phyloP scores from a whole-genome alignment of 2,888 invertebrate species.

The Leptopilina myrica region DNA sequence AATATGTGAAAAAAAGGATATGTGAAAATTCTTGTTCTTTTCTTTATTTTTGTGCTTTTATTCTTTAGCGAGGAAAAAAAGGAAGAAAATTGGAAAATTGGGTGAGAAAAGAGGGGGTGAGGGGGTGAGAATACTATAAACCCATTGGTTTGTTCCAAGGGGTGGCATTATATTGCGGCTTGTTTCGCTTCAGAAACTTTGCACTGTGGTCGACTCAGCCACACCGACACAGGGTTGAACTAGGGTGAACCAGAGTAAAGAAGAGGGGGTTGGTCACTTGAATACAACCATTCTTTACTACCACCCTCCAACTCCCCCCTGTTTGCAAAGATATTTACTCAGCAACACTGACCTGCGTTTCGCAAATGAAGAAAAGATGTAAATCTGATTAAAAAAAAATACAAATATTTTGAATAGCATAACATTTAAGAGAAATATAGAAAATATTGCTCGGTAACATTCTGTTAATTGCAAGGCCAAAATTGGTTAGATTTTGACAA shows the following conservation, averaged over 20 bases:
- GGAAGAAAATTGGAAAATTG: slow-evolving; percentile 31
- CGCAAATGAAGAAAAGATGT: slow-evolving; percentile 40
- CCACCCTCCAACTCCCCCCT: slow-evolving; percentile 53
- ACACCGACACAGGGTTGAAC: slow-evolving; percentile 51
- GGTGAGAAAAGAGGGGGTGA: neutral
- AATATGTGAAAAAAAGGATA: too few relatives aligned
- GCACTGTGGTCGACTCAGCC: slow-evolving; percentile 66
- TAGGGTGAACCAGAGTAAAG: slow-evolving; percentile 42
- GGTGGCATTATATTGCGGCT: slow-evolving; percentile 72
- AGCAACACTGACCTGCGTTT: slow-evolving; percentile 52
- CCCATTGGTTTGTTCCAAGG: slow-evolving; percentile 42
- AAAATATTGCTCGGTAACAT: too few relatives aligned
- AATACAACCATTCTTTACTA: slow-evolving; percentile 72
- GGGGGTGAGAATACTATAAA: slow-evolving; percentile 27
- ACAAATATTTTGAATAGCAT: too few relatives aligned
- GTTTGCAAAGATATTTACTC: slow-evolving; percentile 70
- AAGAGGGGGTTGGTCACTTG: slow-evolving; percentile 56
- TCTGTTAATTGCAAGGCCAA: too few relatives aligned
- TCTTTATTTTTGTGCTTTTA: slow-evolving; percentile 36
- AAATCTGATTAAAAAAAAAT: slow-evolving; percentile 46
- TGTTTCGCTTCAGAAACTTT: slow-evolving; percentile 74
- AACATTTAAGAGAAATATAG: too few relatives aligned
- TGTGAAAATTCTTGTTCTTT: too few relatives aligned
- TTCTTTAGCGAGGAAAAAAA: slow-evolving; percentile 6
- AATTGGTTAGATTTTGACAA: too few relatives aligned